A percentile compares a stretch with the other conserved stretches of the same genome.
phyloP scores from a whole-genome alignment of 2,888 invertebrate species.

The Belgica antarctica region DNA sequence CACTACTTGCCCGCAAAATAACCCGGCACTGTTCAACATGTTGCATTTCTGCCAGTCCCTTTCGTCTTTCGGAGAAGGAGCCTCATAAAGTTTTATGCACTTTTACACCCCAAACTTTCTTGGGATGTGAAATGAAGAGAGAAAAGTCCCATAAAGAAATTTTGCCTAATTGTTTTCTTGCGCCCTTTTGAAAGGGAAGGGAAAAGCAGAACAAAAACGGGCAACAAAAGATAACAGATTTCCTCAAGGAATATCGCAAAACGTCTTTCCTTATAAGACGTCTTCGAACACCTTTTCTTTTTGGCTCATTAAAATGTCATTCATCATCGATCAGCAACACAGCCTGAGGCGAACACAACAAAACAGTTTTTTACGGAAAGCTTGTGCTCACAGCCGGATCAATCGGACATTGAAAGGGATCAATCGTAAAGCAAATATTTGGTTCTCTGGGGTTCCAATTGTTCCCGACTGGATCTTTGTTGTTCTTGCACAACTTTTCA shows the following conservation, averaged over 20 bases:
- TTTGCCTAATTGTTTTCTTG: conserved; percentile 12
- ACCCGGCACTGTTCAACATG: not conserved
- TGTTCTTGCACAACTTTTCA: not conserved
- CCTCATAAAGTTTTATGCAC: conserved; percentile 8
- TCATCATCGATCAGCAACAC: conserved; percentile 41
- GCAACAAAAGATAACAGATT: conserved; percentile 21
- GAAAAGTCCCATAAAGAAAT: conserved; percentile 24
- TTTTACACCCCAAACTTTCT: not conserved
- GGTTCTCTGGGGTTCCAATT: conserved; percentile 6
- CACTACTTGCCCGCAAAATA: too few species aligned
- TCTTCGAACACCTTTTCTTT: conserved; percentile 38
- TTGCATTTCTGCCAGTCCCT: too few species aligned
- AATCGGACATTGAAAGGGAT: conserved; percentile 37
- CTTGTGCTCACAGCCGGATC: conserved; percentile 41
- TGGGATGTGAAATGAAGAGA: not conserved
- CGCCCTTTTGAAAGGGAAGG: not conserved
- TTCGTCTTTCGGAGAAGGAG: not conserved
- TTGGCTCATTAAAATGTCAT: conserved; percentile 42
- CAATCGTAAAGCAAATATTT: conserved; percentile 35
- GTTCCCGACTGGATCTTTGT: conserved; percentile 8
- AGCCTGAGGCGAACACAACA: conserved; percentile 26
- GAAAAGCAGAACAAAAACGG: not conserved
- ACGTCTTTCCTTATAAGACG: conserved; percentile 33
- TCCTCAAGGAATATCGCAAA: not conserved
- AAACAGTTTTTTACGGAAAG: not conserved